Conservation (phyloP, 2,113 vertebrate species). For the Glaucomys volans region DNA sequence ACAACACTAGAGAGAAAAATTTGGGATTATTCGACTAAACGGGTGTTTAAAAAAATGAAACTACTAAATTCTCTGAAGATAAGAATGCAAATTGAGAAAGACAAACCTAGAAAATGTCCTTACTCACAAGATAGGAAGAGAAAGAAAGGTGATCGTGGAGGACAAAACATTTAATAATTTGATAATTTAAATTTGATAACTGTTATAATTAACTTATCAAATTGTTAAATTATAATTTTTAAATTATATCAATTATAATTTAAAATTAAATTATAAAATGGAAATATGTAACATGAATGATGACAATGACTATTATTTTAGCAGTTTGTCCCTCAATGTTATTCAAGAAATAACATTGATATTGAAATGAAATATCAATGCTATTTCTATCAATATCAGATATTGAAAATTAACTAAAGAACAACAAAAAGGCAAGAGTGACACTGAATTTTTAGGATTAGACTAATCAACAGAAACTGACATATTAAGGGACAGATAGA, state of each 20-base stretch:
- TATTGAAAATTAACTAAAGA: neutral
- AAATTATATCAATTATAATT: no score
- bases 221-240: no score
- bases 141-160: neutral
- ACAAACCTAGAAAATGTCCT: neutral
- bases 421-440: neutral
- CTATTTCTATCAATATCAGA: no score
- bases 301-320: neutral
- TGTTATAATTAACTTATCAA: no score
- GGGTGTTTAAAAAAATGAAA: neutral
- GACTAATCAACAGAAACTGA: neutral
- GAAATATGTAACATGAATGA: neutral
- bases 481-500: neutral
- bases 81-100: neutral
- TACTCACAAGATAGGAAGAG: neutral
- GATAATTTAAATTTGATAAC: no score
- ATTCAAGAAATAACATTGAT: no score
- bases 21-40: neutral
- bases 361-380: no score
- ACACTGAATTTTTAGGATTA: slow-evolving; percentile 5
- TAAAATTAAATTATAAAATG: neutral
- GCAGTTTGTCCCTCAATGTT: neutral
- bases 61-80: neutral
- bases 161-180: neutral
- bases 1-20: neutral